These are phyloP conservation scores for Barbus barbus DNA, from an alignment of 2,113 vertebrate genomes.

Conservation along the genomic window DNA sequence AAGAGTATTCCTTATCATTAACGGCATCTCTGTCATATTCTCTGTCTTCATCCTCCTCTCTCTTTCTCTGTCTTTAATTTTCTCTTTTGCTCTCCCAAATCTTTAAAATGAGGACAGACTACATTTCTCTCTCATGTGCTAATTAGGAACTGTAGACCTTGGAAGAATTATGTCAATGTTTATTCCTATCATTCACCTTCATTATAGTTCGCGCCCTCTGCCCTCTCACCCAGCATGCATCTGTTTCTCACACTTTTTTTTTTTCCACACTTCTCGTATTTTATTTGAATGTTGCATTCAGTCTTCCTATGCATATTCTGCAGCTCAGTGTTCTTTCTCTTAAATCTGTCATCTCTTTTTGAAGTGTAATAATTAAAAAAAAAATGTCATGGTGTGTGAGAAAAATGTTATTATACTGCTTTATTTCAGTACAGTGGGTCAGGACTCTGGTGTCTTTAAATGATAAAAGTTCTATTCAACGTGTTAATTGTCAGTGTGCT, in stretches of 20 bases:
- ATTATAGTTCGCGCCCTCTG: slow-evolving; percentile 20
- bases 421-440: slow-evolving; percentile 81
- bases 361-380: slow-evolving; percentile 42
- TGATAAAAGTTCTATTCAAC: slow-evolving; percentile 79
- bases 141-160: slow-evolving; percentile 38
- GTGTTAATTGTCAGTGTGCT: slow-evolving; percentile 79
- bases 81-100: slow-evolving; percentile 66
- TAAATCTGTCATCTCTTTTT: slow-evolving; percentile 72
- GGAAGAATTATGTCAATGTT: slow-evolving; percentile 40
- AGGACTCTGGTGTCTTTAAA: slow-evolving; percentile 78
- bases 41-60: not conserved
- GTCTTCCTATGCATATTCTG: slow-evolving; percentile 61
- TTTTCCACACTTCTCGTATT: slow-evolving; percentile 44
- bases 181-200: slow-evolving; percentile 41
- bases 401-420: slow-evolving; percentile 76
- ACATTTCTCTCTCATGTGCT: slow-evolving; percentile 43
- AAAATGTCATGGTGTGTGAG: slow-evolving; percentile 78
- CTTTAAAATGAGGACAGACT: slow-evolving; percentile 75
- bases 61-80: slow-evolving; percentile 35
- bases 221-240: slow-evolving; percentile 26
- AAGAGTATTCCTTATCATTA: slow-evolving; percentile 16
- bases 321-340: slow-evolving; percentile 59
- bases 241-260: slow-evolving; percentile 44
- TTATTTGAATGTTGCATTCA: slow-evolving; percentile 43
- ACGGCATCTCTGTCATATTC: slow-evolving; percentile 1